phyloP scores from a whole-genome alignment of 2,797 vertebrate species.

The Tamandua tetradactyla region DNA sequence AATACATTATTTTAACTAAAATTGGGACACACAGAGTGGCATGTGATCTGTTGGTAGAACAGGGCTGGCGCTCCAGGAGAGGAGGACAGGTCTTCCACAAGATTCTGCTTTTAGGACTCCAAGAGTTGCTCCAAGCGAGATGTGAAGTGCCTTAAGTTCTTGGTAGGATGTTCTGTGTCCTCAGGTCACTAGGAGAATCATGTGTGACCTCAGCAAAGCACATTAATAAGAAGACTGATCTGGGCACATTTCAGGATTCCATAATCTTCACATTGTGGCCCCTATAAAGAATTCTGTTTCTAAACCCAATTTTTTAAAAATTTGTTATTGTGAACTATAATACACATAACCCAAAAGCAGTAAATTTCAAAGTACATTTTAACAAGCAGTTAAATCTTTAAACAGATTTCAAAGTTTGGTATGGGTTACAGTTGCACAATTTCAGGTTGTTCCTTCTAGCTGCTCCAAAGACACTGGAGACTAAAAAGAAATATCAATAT shows the following conservation, averaged over 20 bases:
- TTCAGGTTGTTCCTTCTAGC: too few relatives aligned
- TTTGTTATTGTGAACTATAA: too few relatives aligned
- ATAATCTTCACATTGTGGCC: not conserved
- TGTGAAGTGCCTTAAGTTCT: not conserved
- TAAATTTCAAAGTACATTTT: too few relatives aligned
- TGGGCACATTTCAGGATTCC: not conserved
- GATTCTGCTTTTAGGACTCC: not conserved
- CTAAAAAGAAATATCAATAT: too few relatives aligned
- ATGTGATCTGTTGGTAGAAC: not conserved
- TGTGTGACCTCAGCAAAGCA: not conserved
- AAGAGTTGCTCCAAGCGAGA: not conserved
- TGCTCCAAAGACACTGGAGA: too few relatives aligned
- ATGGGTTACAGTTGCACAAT: too few relatives aligned
- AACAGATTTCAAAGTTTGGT: too few relatives aligned
- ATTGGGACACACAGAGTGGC: not conserved
- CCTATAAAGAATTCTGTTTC: constrained; percentile 1
- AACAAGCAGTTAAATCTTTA: too few relatives aligned
- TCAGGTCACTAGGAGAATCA: not conserved
- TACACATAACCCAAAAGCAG: too few relatives aligned
- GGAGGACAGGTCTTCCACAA: not conserved
- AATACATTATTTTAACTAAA: not conserved
- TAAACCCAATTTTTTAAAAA: too few relatives aligned
- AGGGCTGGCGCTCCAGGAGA: not conserved
- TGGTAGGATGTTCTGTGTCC: not conserved
- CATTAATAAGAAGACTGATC: not conserved